Base-by-base conservation (phyloP, 2,888 invertebrate species). In the Plebejus melissa region DNA sequence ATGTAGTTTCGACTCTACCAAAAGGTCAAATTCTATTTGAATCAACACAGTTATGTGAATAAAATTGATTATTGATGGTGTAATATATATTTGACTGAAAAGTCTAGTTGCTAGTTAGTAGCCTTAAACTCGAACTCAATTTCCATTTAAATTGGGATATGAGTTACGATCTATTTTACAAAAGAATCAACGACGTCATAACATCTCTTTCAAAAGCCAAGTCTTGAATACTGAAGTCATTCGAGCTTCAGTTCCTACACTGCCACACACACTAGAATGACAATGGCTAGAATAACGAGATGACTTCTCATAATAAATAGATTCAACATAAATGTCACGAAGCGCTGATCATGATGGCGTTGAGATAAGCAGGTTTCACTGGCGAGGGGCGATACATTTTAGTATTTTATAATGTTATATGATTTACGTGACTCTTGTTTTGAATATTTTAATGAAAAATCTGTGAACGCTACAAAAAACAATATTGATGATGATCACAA, bases 241-340 rank as follows among this genome's bases (percentile, higher is more conserved):
- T 41, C 7, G 3, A 50, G 50, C 13, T 50, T 50, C 50, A 50
- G 50, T 13, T 50, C 13, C 9, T 50, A 50, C n/a, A 57, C 22
- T 22, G 22, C 22, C 22, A n/a, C 0, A 57, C 58, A 58, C 6
- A 2, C 38, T 41, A 60, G 28, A 32, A 60, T 28, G 32, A 65
- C 16, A 65, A 65, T 65, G 32, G 7, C 32, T 16, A 36, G 22
- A 22, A 22, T 22, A 22, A 22, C 22, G 22, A 22, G 65, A 32
- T 11, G 65, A 65, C 5, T 65, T 65, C 13, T 28, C 13, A 11
- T 65, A 16, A 36, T 65, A 13, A 65, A 65, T 65, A 65, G 32
- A 65, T 65, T 28, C 32, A 65, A 60, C 28, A 60, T 28, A 60
- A 65, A 32, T 36, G 65, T 65, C 65, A 65, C 65, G 65, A 65